phyloP scores from a whole-genome alignment of 2,888 invertebrate genomes.

The Chelonus formosanus region DNA sequence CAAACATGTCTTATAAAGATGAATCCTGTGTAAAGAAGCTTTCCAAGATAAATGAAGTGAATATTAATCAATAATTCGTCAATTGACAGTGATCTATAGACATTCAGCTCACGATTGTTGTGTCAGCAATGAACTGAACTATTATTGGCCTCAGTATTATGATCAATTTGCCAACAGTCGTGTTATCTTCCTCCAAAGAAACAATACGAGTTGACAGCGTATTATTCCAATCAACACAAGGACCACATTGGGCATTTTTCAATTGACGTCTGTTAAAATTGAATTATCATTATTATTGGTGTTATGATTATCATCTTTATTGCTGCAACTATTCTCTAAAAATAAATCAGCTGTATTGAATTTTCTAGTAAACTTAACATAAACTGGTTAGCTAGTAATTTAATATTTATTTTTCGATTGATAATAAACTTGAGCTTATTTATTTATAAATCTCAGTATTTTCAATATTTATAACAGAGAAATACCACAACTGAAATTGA shows the following conservation, averaged over 20 bases:
- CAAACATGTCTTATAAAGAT: too few species aligned
- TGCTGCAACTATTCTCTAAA: background rate
- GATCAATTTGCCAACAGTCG: slow-evolving; percentile 50
- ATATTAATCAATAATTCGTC: background rate
- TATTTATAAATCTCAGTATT: too few species aligned
- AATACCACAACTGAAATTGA: too few species aligned
- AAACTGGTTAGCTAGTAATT: too few species aligned
- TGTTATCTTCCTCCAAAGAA: slow-evolving; percentile 44
- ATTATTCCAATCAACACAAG: slow-evolving; percentile 42
- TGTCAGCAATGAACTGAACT: slow-evolving; percentile 56
- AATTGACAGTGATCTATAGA: background rate
- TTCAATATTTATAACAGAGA: too few species aligned
- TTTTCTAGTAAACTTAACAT: too few species aligned
- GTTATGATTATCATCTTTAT: background rate
- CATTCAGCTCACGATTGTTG: slow-evolving; percentile 48
- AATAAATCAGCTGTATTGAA: too few species aligned
- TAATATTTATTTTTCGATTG: too few species aligned
- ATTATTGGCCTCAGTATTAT: slow-evolving; percentile 51
- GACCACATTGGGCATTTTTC: slow-evolving; percentile 48
- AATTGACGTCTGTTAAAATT: slow-evolving; percentile 42
- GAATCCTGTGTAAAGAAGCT: slow-evolving; percentile 3
- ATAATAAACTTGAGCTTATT: too few species aligned
- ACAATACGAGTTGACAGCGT: slow-evolving; percentile 42
- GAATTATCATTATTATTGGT: slow-evolving; percentile 1
- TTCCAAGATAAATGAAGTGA: slow-evolving; percentile 9